Evolutionary conservation across 2,113 vertebrate species (phyloP).

Genomic region (Carassius carassius): DNA sequence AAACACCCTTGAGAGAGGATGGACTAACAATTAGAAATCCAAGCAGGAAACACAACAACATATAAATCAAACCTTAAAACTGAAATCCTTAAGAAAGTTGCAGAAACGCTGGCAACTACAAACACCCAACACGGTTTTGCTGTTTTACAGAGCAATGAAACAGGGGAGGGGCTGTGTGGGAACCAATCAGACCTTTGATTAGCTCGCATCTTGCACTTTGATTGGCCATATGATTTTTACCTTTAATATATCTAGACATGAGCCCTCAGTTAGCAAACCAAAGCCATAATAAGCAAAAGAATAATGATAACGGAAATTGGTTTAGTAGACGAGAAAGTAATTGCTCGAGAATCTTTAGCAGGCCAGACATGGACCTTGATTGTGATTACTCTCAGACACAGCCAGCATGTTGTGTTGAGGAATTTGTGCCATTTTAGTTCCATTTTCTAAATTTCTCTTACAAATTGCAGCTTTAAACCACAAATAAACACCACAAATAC

Average conservation of each 20-base stretch:
- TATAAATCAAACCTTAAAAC: constrained; percentile 28
- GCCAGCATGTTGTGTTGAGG: neutral
- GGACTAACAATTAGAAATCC: constrained; percentile 48
- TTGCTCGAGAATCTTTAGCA: neutral
- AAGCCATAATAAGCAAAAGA: neutral
- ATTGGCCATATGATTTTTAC: neutral
- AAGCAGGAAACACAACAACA: constrained; percentile 40
- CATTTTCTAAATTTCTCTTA: neutral
- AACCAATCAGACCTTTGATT: neutral
- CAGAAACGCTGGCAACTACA: neutral
- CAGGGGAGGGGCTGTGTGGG: neutral
- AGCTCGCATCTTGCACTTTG: neutral
- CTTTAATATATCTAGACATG: neutral
- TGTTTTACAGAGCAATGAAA: neutral
- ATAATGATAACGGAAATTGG: neutral
- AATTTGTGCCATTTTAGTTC: neutral
- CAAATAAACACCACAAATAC: constrained; percentile 11
- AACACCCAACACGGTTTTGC: neutral
- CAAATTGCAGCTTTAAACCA: constrained; percentile 27
- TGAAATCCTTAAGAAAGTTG: constrained; percentile 21
- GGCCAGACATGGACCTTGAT: neutral
- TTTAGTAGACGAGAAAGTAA: neutral
- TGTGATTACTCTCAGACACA: constrained; percentile 8
- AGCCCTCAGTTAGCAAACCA: neutral
- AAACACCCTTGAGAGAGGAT: constrained; percentile 48